Evolutionary conservation across 2,113 vertebrate genomes (phyloP).

Genomic region (Tretioscincus oriximinensis): DNA sequence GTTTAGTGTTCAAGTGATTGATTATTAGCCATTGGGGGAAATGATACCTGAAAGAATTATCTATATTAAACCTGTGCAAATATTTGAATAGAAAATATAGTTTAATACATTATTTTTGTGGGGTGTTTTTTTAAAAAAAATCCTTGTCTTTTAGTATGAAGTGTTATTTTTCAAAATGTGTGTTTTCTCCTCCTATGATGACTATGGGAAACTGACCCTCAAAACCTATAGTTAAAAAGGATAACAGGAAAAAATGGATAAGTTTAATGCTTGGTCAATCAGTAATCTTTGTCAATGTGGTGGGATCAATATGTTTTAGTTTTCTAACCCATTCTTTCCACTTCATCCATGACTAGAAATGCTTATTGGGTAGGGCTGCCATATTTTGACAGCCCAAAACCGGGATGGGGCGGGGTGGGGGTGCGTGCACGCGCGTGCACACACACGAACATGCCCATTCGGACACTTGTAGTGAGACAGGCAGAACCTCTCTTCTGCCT

Average conservation of each 20-base stretch:
- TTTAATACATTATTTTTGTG: not conserved
- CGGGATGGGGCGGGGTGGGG: no score
- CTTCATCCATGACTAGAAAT: no score
- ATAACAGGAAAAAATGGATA: not conserved
- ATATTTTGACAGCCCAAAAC: no score
- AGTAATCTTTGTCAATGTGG: not conserved
- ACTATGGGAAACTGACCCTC: not conserved
- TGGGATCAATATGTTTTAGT: not conserved
- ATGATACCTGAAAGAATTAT: not conserved
- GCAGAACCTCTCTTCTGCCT: no score
- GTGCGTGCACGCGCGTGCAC: no score
- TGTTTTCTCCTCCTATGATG: not conserved
- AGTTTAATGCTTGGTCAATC: not conserved
- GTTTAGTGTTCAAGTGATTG: not conserved
- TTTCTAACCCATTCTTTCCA: no score
- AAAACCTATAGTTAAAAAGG: not conserved
- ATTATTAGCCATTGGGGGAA: not conserved
- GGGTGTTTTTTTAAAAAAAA: no score
- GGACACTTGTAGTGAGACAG: no score
- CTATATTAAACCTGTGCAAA: not conserved
- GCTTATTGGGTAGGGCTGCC: no score
- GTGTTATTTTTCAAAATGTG: not conserved
- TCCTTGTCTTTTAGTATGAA: no score
- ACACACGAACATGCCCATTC: no score
- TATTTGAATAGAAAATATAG: not conserved